Percentiles rank a stretch among this genome's conserved stretches.
These are phyloP conservation scores for Copidosoma floridanum DNA, from an alignment of 1,140 invertebrate genomes.

Conservation along the genomic window DNA sequence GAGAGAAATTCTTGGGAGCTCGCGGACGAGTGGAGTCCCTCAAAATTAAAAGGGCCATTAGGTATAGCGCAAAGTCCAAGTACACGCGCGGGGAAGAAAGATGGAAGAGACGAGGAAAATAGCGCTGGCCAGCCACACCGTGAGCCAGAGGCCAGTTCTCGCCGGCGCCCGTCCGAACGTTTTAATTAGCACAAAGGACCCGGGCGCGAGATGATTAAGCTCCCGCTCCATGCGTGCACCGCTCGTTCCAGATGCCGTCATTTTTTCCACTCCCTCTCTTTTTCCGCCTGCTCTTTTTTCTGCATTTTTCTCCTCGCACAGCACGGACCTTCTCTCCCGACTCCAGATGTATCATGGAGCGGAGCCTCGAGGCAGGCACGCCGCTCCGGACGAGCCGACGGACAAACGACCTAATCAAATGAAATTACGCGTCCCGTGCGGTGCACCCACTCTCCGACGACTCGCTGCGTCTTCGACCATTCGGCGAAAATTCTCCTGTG, in stretches of 20 bases:
- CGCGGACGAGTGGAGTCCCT: too few relatives aligned
- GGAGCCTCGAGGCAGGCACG: too few relatives aligned
- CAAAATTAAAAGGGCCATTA: too few relatives aligned
- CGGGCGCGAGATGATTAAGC: slow-evolving; percentile 27
- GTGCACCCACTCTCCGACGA: too few relatives aligned
- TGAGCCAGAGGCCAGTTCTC: too few relatives aligned
- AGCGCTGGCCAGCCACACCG: too few relatives aligned
- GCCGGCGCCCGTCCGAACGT: slow-evolving; percentile 24
- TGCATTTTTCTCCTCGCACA: background rate
- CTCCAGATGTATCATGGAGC: too few relatives aligned
- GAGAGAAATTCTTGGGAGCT: too few relatives aligned
- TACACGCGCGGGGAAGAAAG: too few relatives aligned
- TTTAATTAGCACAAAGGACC: slow-evolving; percentile 34
- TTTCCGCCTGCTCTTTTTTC: slow-evolving; percentile 5
- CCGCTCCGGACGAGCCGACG: background rate
- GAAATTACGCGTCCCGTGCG: slow-evolving; percentile 9
- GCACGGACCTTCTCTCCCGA: background rate
- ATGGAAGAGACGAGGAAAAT: slow-evolving; percentile 7
- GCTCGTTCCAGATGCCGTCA: background rate
- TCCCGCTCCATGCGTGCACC: slow-evolving; percentile 1
- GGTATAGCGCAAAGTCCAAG: too few relatives aligned
- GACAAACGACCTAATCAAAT: slow-evolving; percentile 8
- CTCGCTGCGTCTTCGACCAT: background rate
- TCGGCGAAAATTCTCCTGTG: background rate
- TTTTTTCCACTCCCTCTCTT: slow-evolving; percentile 7